Conservation (phyloP, 2,888 invertebrate genomes). For the Conomelus anceps region DNA sequence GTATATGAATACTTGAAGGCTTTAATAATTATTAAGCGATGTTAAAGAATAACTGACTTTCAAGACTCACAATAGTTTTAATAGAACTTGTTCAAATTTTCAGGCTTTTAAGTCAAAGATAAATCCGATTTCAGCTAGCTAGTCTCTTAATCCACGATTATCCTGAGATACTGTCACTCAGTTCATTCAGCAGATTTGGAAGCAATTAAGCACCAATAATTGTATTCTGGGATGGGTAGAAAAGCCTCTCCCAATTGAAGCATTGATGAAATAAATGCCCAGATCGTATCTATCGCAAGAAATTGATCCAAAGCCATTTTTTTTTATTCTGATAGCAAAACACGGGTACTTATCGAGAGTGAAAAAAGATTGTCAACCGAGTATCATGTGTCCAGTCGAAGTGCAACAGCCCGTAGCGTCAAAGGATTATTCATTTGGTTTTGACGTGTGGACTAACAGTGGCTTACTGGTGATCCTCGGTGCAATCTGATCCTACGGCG, state of each 20-base stretch:
- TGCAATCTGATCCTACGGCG: background rate
- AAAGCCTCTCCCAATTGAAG: background rate
- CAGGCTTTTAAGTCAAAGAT: too few relatives aligned
- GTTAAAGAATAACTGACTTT: too few relatives aligned
- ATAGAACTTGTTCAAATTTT: too few relatives aligned
- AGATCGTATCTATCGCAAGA: background rate
- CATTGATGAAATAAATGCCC: background rate
- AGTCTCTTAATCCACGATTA: too few relatives aligned
- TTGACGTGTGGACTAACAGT: background rate
- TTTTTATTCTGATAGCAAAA: background rate
- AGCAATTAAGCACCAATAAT: too few relatives aligned
- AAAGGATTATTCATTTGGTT: background rate
- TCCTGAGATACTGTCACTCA: too few relatives aligned
- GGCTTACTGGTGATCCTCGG: background rate
- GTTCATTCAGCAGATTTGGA: too few relatives aligned
- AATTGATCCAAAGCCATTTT: background rate
- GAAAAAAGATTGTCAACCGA: background rate
- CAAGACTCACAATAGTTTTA: too few relatives aligned
- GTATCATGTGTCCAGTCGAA: background rate
- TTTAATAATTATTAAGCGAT: too few relatives aligned
- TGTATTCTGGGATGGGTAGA: too few relatives aligned
- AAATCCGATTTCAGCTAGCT: too few relatives aligned
- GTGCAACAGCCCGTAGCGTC: background rate
- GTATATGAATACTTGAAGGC: too few relatives aligned
- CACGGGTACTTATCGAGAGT: background rate